Conservation (phyloP, 2,113 vertebrate genomes). For the Pelmatolapia mariae region DNA sequence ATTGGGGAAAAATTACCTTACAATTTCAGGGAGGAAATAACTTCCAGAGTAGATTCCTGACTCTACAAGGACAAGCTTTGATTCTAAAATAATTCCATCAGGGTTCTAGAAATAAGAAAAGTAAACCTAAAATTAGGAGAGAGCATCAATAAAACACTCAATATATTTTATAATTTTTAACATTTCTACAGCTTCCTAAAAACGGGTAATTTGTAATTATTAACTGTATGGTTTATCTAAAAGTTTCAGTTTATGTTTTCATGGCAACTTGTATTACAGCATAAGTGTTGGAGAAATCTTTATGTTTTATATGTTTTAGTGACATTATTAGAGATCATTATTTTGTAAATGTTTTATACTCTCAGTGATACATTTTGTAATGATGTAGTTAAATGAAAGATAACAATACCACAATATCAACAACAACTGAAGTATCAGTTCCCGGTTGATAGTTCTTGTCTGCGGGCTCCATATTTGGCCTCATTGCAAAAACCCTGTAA, state of each 20-base stretch:
- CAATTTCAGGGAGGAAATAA: slow-evolving; percentile 28
- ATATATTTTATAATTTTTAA: not conserved
- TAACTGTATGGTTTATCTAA: not conserved
- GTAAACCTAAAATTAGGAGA: not conserved
- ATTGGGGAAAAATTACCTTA: slow-evolving; percentile 20
- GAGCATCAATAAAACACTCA: not conserved
- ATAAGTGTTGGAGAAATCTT: not conserved
- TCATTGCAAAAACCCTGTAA: slow-evolving; percentile 56
- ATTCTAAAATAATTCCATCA: slow-evolving; percentile 26
- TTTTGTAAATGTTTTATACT: not conserved
- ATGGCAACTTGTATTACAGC: not conserved
- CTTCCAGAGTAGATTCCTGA: slow-evolving; percentile 1
- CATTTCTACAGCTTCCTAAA: not conserved
- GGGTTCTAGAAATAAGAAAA: slow-evolving; percentile 47
- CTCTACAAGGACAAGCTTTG: not conserved
- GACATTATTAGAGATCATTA: not conserved
- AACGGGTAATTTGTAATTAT: not conserved
- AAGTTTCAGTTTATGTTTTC: not conserved
- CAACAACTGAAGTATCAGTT: not conserved
- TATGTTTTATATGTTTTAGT: not conserved
- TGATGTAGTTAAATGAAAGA: not conserved
- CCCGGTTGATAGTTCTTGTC: not conserved
- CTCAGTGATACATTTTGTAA: not conserved
- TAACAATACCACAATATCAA: slow-evolving; percentile 47
- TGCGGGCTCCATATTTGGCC: slow-evolving; percentile 16